phyloP scores from a whole-genome alignment of 2,797 vertebrate genomes.

The Enteromius radiatus region DNA sequence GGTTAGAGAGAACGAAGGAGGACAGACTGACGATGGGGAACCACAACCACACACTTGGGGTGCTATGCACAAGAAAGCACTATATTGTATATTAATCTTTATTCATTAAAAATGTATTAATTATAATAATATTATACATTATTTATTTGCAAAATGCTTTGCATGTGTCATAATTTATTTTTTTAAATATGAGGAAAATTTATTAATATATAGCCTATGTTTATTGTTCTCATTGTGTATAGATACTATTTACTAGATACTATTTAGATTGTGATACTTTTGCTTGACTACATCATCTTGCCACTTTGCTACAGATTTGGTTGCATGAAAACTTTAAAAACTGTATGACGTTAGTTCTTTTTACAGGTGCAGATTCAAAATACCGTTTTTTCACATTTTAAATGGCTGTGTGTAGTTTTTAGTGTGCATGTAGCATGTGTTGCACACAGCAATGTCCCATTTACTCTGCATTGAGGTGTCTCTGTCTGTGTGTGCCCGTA shows the following conservation, averaged over 20 bases:
- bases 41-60: too few relatives aligned
- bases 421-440: neutral
- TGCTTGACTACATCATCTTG: too few relatives aligned
- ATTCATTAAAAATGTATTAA: neutral
- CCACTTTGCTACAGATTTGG: neutral
- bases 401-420: neutral
- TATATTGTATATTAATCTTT: neutral
- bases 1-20: too few relatives aligned
- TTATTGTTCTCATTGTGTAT: too few relatives aligned
- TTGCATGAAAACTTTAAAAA: neutral
- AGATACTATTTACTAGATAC: too few relatives aligned
- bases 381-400: neutral
- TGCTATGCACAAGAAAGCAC: neutral
- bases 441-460: neutral
- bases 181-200: neutral
- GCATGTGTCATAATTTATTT: neutral
- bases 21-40: too few relatives aligned
- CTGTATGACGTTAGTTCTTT: neutral
- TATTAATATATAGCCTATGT: neutral
- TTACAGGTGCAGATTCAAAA: neutral
- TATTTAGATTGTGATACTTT: too few relatives aligned
- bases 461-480: constrained; percentile 18
- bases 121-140: too few relatives aligned
- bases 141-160: neutral
- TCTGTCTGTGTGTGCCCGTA: constrained; percentile 43